These are phyloP conservation scores for Drosophila seclusa DNA, from an alignment of 2,888 invertebrate genomes.

Conservation along the genomic window DNA sequence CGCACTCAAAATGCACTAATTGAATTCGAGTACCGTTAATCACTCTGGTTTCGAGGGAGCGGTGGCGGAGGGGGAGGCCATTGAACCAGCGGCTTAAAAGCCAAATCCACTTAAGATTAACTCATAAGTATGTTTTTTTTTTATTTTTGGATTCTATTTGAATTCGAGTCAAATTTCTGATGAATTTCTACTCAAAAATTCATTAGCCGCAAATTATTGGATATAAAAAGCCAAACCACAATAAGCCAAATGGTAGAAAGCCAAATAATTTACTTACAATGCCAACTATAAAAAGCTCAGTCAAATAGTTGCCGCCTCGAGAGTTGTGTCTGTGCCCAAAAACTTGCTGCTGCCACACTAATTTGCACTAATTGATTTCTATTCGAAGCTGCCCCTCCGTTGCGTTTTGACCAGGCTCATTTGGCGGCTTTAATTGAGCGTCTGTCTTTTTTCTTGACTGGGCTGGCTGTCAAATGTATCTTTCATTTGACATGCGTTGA, in stretches of 20 bases:
- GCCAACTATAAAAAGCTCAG: slow-evolving; percentile 29
- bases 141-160: slow-evolving; percentile 30
- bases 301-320: slow-evolving; percentile 6
- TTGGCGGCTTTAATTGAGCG: slow-evolving; percentile 72
- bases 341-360: slow-evolving; percentile 53
- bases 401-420: slow-evolving; percentile 37
- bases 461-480: slow-evolving; percentile 68
- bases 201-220: slow-evolving; percentile 69
- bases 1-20: slow-evolving; percentile 55
- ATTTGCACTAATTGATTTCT: slow-evolving; percentile 79
- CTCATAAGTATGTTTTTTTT: slow-evolving; percentile 48
- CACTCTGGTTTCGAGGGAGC: slow-evolving; percentile 3
- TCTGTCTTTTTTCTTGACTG: slow-evolving; percentile 25
- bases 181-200: slow-evolving; percentile 76
- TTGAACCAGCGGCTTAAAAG: slow-evolving; percentile 47
- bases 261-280: slow-evolving; percentile 65
- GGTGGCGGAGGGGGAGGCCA: slow-evolving; percentile 11
- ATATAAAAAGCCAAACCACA: slow-evolving; percentile 68
- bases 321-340: slow-evolving; percentile 26
- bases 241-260: slow-evolving; percentile 33
- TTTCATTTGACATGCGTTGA: slow-evolving; percentile 71
- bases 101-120: slow-evolving; percentile 79
- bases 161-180: slow-evolving; percentile 68
- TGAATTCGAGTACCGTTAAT: slow-evolving; percentile 60
- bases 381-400: slow-evolving; percentile 31